Evolutionary conservation across 2,113 vertebrate genomes (phyloP).

Genomic region (Melanerpes aurifrons): DNA sequence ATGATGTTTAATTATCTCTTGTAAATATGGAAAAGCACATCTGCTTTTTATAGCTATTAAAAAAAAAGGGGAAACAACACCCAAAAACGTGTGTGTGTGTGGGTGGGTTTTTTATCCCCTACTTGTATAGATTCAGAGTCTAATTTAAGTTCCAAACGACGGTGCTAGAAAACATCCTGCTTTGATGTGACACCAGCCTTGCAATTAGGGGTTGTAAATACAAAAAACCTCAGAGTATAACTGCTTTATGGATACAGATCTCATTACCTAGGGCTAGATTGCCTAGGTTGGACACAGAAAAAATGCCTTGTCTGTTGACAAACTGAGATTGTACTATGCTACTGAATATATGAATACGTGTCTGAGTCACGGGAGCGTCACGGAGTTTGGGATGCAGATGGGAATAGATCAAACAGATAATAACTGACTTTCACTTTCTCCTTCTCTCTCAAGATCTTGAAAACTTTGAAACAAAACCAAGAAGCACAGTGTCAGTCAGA

Average conservation of each 20-base stretch:
- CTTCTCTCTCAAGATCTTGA: conserved; percentile 82
- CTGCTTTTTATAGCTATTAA: not conserved
- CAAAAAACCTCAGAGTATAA: not conserved
- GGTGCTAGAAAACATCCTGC: not conserved
- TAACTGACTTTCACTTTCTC: conserved; percentile 34
- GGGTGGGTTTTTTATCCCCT: not conserved
- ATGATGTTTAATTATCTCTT: conserved; percentile 31
- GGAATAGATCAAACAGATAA: not conserved
- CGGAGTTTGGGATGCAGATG: accelerated
- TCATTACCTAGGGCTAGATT: not conserved
- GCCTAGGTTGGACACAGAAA: accelerated
- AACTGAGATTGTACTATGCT: not conserved
- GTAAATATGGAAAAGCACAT: not conserved
- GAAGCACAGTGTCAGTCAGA: conserved; percentile 84
- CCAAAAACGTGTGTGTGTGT: not conserved
- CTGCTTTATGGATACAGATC: not conserved
- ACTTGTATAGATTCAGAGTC: not conserved
- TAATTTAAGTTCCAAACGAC: not conserved
- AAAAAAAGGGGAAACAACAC: not conserved
- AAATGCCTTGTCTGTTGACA: not conserved
- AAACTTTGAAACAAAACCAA: conserved; percentile 81
- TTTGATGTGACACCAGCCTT: not conserved
- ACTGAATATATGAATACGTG: accelerated
- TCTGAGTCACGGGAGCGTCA: too few relatives aligned
- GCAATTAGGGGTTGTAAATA: not conserved